Percentiles rank a stretch among this genome's conserved stretches.
Evolutionary conservation across 2,888 invertebrate genomes (phyloP).

Genomic region (Buathra laborator): DNA sequence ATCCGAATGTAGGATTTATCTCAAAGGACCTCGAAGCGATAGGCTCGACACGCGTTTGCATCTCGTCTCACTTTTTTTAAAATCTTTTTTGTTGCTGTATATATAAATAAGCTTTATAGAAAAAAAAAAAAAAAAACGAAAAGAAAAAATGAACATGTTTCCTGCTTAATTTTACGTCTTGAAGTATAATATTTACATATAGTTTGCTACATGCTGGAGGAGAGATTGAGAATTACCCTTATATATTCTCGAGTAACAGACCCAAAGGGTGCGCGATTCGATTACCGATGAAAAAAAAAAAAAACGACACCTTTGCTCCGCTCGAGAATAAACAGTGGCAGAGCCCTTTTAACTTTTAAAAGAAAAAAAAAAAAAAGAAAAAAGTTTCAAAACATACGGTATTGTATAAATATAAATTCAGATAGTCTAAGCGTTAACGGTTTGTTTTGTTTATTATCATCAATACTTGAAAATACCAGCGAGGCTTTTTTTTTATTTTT

Average conservation of each 20-base stretch:
- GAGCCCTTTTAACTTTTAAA: neutral
- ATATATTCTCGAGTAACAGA: constrained; percentile 49
- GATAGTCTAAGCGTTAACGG: constrained; percentile 77
- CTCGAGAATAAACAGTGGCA: constrained; percentile 32
- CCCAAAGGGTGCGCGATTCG: constrained; percentile 6
- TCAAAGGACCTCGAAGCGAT: constrained; percentile 50
- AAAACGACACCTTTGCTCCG: constrained; percentile 10
- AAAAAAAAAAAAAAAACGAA: neutral
- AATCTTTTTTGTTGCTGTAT: neutral
- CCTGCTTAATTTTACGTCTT: constrained; percentile 47
- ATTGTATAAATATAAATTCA: constrained; percentile 52
- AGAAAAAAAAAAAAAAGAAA: constrained; percentile 26
- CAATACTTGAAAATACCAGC: constrained; percentile 83
- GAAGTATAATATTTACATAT: constrained; percentile 55
- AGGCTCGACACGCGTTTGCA: constrained; percentile 47
- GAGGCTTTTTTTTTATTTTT: constrained; percentile 78
- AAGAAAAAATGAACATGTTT: constrained; percentile 43
- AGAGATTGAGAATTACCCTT: constrained; percentile 19
- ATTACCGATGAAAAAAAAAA: constrained; percentile 40
- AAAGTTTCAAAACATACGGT: constrained; percentile 20
- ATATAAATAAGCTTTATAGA: constrained; percentile 32
- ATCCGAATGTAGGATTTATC: constrained; percentile 18
- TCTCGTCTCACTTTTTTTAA: neutral
- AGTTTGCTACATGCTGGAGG: constrained; percentile 42
- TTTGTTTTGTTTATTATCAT: constrained; percentile 67